Evolutionary conservation across 1,140 invertebrate species (phyloP).

Genomic region (Habropoda laboriosa): DNA sequence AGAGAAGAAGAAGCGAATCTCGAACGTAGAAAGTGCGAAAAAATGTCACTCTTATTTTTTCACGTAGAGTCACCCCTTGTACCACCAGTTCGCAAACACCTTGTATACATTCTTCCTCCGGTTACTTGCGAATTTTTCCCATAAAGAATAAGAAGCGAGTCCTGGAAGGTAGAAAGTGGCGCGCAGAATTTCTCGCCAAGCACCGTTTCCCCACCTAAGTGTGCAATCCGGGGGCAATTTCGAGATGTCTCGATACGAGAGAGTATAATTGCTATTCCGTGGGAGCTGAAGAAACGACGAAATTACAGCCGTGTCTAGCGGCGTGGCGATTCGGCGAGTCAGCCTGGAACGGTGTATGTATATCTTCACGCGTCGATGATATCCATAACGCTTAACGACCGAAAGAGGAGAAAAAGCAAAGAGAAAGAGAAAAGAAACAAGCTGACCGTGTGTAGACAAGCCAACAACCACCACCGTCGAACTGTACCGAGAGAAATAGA

Average conservation of each 20-base stretch:
- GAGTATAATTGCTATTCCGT: constrained; percentile 39
- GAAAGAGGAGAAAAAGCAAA: too few relatives aligned
- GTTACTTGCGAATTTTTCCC: neutral
- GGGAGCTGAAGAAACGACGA: constrained; percentile 37
- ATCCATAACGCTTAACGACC: constrained; percentile 5
- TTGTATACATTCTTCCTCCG: too few relatives aligned
- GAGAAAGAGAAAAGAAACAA: neutral
- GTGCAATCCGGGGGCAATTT: constrained; percentile 38
- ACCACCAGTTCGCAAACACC: too few relatives aligned
- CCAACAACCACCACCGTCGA: too few relatives aligned
- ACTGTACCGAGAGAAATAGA: constrained; percentile 43
- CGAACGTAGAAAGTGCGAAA: too few relatives aligned
- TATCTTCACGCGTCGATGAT: constrained; percentile 36
- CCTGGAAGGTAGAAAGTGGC: too few relatives aligned
- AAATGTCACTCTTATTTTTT: too few relatives aligned
- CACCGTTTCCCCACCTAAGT: neutral
- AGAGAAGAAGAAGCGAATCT: too few relatives aligned
- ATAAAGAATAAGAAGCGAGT: too few relatives aligned
- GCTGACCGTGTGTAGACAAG: constrained; percentile 38
- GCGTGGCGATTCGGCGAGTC: constrained; percentile 11
- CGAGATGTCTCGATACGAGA: constrained; percentile 46
- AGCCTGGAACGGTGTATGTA: constrained; percentile 4
- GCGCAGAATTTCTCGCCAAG: neutral
- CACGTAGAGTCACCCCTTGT: too few relatives aligned
- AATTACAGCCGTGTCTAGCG: constrained; percentile 39